These are phyloP conservation scores for Orestias chungarensis DNA, from an alignment of 2,797 vertebrate species.

Conservation along the genomic window DNA sequence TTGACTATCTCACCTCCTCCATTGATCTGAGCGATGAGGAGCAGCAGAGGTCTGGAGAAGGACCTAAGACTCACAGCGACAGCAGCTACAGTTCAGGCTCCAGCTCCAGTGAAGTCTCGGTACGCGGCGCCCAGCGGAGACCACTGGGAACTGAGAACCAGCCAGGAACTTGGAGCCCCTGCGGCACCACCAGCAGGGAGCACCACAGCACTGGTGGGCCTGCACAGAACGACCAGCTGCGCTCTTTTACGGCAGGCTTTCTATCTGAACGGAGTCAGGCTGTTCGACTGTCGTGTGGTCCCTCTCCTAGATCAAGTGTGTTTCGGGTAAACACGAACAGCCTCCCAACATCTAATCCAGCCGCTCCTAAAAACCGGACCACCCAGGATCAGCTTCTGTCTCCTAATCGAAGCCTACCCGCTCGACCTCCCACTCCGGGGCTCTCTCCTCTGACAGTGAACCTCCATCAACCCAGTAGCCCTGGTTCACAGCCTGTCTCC, in stretches of 20 bases:
- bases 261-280: constrained; percentile 35
- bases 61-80: constrained; percentile 46
- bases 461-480: constrained; percentile 52
- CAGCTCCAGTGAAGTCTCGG: constrained; percentile 54
- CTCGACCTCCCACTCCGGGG: constrained; percentile 72
- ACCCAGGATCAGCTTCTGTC: constrained; percentile 24
- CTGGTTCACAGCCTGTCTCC: constrained; percentile 51
- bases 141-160: constrained; percentile 15
- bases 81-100: constrained; percentile 63
- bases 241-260: constrained; percentile 26
- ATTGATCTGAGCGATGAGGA: constrained; percentile 76
- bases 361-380: constrained; percentile 22
- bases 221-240: constrained; percentile 36
- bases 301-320: constrained; percentile 32
- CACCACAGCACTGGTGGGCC: constrained; percentile 32
- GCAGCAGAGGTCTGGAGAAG: constrained; percentile 33
- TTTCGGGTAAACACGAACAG: constrained; percentile 2
- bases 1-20: constrained; percentile 78
- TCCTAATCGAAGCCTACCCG: constrained; percentile 52
- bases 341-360: constrained; percentile 3
- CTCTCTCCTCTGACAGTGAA: constrained; percentile 71
- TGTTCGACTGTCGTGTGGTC: constrained; percentile 24
- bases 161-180: constrained; percentile 21
- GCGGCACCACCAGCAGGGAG: constrained; percentile 32
- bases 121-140: constrained; percentile 36